Percentiles rank a stretch among this genome's conserved stretches.
Conservation (phyloP, 2,888 invertebrate genomes). For the Synanthedon myopaeformis region DNA sequence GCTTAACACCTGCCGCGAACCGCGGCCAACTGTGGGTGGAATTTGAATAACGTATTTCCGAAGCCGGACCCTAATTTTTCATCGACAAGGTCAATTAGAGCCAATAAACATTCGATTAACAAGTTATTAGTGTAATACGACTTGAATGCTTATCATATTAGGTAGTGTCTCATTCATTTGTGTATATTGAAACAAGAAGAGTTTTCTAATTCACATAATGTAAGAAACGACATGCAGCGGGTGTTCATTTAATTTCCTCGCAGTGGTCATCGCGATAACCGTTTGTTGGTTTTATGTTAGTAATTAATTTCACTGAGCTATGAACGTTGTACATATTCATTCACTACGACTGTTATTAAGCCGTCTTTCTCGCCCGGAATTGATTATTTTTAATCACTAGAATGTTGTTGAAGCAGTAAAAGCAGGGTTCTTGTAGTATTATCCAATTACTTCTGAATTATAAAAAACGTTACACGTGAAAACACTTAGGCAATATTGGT, state of each 20-base stretch:
- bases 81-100: conserved; percentile 1
- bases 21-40: conserved; percentile 27
- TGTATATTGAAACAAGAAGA: conserved; percentile 24
- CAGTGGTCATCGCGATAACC: conserved; percentile 40
- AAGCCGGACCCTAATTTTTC: conserved; percentile 10
- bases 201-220: conserved; percentile 5
- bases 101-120: not conserved
- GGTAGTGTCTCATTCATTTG: conserved; percentile 1
- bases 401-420: not conserved
- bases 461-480: too few species aligned
- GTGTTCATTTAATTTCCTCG: conserved; percentile 50
- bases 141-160: not conserved
- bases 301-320: conserved; percentile 54
- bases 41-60: conserved; percentile 29
- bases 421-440: too few species aligned
- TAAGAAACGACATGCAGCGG: conserved; percentile 22
- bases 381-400: conserved; percentile 5
- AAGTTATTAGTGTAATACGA: not conserved
- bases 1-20: conserved; percentile 25
- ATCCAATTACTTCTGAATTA: too few species aligned
- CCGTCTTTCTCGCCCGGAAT: conserved; percentile 9
- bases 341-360: conserved; percentile 15
- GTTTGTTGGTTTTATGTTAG: conserved; percentile 48
- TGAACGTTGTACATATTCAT: conserved; percentile 16
- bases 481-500: too few species aligned